A percentile compares a stretch with the other conserved stretches of the same genome.
Evolutionary conservation across 1,140 invertebrate genomes (phyloP).

Genomic region (Pogonomyrmex barbatus): DNA sequence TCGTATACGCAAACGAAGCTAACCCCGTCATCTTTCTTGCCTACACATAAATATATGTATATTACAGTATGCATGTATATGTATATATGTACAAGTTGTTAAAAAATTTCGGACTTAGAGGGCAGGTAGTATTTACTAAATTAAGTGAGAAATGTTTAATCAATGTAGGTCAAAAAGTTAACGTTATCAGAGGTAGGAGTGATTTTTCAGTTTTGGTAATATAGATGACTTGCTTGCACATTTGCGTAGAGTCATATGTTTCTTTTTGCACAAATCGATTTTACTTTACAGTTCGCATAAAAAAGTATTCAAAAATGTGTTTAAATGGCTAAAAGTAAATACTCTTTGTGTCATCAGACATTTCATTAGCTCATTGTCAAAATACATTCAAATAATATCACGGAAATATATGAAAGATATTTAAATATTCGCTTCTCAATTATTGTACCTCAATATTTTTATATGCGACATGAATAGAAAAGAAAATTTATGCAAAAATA

Average conservation of each 20-base stretch:
- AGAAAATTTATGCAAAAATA: conserved; percentile 22
- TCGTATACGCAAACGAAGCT: conserved; percentile 22
- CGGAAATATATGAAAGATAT: not conserved
- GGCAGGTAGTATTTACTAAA: conserved; percentile 4
- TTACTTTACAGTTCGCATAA: not conserved
- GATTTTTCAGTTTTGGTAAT: conserved; percentile 13
- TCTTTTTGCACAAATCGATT: conserved; percentile 8
- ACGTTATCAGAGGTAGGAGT: conserved; percentile 34
- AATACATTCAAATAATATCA: conserved; percentile 8
- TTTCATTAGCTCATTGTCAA: conserved; percentile 6
- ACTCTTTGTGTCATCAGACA: not conserved
- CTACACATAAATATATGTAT: conserved; percentile 52
- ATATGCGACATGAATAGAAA: not conserved
- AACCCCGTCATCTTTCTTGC: conserved; percentile 55
- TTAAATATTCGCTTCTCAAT: conserved; percentile 9
- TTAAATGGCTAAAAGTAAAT: conserved; percentile 15
- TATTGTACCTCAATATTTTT: conserved; percentile 17
- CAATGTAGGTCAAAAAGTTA: conserved; percentile 24
- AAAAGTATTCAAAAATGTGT: not conserved
- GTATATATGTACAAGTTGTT: not conserved
- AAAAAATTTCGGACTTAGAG: conserved; percentile 26
- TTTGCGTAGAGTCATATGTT: not conserved
- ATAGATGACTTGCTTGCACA: conserved; percentile 1
- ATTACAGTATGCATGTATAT: not conserved
- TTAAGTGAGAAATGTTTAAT: conserved; percentile 30